These are phyloP conservation scores for Liasis olivaceus DNA, from an alignment of 2,797 vertebrate genomes.

Conservation along the genomic window DNA sequence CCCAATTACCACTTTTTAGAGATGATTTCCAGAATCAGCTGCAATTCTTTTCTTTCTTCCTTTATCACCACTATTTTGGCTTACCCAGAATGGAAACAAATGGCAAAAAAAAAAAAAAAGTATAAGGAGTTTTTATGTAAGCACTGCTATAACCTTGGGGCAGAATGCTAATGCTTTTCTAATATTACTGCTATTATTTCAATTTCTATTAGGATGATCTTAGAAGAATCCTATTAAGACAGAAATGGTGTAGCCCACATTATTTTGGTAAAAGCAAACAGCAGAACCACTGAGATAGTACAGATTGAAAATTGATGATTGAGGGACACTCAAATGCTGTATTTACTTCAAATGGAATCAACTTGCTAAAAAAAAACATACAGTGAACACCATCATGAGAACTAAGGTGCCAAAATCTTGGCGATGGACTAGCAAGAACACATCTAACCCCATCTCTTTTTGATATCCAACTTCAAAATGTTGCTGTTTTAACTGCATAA, in stretches of 20 bases:
- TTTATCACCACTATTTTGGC: neutral
- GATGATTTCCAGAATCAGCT: neutral
- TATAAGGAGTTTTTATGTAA: neutral
- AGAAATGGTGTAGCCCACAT: neutral
- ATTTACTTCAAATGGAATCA: too few species aligned
- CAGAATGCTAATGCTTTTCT: neutral
- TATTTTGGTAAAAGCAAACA: neutral
- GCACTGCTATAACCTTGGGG: neutral
- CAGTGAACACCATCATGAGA: too few species aligned
- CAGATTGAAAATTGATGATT: too few species aligned
- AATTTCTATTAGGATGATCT: neutral
- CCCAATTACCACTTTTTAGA: neutral
- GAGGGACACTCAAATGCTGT: too few species aligned
- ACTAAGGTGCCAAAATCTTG: too few species aligned
- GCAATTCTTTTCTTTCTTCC: neutral
- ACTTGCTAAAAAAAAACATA: too few species aligned
- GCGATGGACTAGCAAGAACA: too few species aligned
- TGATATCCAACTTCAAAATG: too few species aligned
- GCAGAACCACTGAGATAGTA: neutral
- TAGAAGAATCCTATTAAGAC: neutral
- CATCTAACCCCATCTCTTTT: too few species aligned
- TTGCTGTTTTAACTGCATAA: neutral
- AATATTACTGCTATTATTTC: neutral
- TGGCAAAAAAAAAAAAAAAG: neutral
- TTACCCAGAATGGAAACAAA: neutral